Percentiles rank a stretch among this genome's conserved stretches.
phyloP scores from a whole-genome alignment of 2,113 vertebrate genomes.

The Podarcis raffonei region DNA sequence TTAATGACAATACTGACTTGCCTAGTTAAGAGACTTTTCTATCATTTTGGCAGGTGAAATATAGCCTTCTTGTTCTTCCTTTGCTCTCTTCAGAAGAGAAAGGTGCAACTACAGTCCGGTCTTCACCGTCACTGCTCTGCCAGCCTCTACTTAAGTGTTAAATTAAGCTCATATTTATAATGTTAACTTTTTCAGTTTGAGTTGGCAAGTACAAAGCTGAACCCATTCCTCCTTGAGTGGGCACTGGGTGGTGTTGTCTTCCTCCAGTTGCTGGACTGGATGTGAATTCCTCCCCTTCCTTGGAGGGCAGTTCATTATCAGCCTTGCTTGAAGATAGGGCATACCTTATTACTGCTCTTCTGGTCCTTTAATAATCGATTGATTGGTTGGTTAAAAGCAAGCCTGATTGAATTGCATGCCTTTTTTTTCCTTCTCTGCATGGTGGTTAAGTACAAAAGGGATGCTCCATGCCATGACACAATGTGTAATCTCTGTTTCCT shows the following conservation, averaged over 20 bases:
- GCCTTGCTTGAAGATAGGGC: no score
- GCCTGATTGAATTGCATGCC: no score
- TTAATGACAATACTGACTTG: background rate
- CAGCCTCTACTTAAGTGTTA: background rate
- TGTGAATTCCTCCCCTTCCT: no score
- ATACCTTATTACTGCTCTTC: no score
- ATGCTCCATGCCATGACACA: no score
- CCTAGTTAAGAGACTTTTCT: fast-evolving
- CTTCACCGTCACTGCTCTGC: background rate
- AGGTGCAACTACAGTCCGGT: background rate
- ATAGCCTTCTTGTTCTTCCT: background rate
- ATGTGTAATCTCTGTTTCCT: background rate
- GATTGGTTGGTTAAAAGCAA: no score
- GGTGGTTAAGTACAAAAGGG: background rate
- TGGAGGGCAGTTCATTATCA: no score
- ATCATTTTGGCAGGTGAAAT: background rate
- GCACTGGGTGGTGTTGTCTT: no score
- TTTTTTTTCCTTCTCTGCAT: background rate
- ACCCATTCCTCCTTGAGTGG: background rate
- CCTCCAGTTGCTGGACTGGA: no score
- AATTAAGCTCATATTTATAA: background rate
- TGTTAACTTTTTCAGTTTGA: background rate
- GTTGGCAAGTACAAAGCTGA: background rate
- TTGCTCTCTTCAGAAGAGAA: background rate
- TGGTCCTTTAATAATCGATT: no score